Conservation (phyloP, 1,140 invertebrate genomes). For the Caenorhabditis brenneri region DNA sequence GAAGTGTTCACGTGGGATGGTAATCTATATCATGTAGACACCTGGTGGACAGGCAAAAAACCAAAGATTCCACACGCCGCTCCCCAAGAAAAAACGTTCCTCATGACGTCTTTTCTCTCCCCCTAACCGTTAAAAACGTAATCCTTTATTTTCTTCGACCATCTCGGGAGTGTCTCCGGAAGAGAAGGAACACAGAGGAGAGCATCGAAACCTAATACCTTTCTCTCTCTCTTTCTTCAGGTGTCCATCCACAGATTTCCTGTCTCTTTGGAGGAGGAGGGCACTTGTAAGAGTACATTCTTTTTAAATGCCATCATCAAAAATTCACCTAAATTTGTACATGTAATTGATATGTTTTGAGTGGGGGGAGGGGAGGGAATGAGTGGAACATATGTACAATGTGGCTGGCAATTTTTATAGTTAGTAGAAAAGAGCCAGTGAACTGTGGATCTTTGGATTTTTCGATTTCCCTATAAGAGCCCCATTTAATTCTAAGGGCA, state of each 20-base stretch:
- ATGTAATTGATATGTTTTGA: constrained; percentile 31
- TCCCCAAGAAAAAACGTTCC: background rate
- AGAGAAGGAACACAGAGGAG: background rate
- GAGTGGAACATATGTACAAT: too few relatives aligned
- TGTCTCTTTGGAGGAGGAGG: background rate
- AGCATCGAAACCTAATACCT: constrained; percentile 8
- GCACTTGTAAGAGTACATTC: constrained; percentile 2
- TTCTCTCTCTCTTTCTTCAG: too few relatives aligned
- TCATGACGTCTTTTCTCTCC: background rate
- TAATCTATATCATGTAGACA: too few relatives aligned
- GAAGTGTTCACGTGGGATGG: too few relatives aligned
- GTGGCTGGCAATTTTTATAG: too few relatives aligned
- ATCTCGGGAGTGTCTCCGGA: constrained; percentile 8
- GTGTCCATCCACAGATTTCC: background rate
- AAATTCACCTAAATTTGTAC: background rate
- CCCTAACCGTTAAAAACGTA: constrained; percentile 7
- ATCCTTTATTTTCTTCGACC: background rate
- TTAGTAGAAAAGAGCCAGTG: too few relatives aligned
- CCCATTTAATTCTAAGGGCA: background rate
- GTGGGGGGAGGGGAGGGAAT: background rate
- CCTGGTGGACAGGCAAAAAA: too few relatives aligned
- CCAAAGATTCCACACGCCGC: background rate
- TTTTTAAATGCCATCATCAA: background rate
- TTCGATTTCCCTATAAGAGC: too few relatives aligned
- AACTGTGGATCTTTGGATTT: too few relatives aligned